These are phyloP conservation scores for Drosophila baimaii DNA, from an alignment of 1,140 invertebrate genomes.

Conservation along the genomic window DNA sequence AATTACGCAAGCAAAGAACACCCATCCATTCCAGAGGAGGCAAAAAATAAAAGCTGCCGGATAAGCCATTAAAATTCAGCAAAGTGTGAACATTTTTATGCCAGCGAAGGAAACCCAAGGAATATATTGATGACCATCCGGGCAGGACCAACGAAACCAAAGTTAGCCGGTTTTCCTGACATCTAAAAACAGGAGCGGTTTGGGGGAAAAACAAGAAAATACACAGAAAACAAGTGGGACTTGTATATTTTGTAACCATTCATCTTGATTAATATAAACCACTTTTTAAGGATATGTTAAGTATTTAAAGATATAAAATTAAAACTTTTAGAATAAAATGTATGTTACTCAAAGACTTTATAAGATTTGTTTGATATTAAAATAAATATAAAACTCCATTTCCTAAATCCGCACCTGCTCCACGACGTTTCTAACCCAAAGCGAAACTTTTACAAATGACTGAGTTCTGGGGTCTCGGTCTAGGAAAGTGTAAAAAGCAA, in stretches of 20 bases:
- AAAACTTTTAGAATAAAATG: no score
- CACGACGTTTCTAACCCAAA: not conserved
- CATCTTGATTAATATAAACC: not conserved
- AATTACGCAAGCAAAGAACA: constrained; percentile 16
- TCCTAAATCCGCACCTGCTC: not conserved
- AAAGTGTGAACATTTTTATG: constrained; percentile 22
- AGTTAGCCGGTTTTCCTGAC: not conserved
- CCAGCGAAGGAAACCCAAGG: constrained; percentile 13
- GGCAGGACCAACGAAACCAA: not conserved
- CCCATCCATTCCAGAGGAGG: not conserved
- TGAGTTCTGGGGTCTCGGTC: constrained; percentile 45
- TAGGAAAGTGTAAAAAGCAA: constrained; percentile 53
- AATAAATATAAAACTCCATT: not conserved
- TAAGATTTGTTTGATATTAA: not conserved
- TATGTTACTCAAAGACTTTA: no score
- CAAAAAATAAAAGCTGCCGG: not conserved
- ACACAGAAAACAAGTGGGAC: not conserved
- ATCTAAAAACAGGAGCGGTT: constrained; percentile 6
- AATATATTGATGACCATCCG: constrained; percentile 17
- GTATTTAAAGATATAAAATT: not conserved
- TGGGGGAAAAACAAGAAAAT: not conserved
- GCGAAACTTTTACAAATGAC: constrained; percentile 64
- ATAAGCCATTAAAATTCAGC: constrained; percentile 21
- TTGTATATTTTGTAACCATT: not conserved
- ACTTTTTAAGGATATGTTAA: no score